Percentiles rank a stretch among this genome's conserved stretches.
Conservation (phyloP, 2,888 invertebrate species). For the Biston betularia region DNA sequence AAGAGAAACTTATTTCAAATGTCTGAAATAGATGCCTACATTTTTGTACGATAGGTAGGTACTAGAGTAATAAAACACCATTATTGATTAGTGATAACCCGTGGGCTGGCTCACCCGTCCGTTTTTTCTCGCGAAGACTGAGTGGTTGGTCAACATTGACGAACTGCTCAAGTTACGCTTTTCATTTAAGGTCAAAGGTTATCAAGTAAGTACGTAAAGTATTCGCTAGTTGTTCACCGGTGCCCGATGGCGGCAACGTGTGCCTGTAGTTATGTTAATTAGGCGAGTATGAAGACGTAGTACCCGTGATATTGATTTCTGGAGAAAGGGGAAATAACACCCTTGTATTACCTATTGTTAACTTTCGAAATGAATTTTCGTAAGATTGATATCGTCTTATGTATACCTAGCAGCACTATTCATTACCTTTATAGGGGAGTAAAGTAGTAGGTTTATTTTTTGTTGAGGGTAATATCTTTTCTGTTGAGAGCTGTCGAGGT, state of each 20-base stretch:
- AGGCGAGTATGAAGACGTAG: conserved; percentile 35
- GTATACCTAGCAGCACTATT: background rate
- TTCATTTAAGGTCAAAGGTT: conserved; percentile 37
- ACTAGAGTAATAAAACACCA: conserved; percentile 9
- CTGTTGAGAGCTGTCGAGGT: too few relatives aligned
- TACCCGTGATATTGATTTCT: conserved; percentile 39
- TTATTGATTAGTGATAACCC: conserved; percentile 30
- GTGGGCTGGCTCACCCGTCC: conserved; percentile 20
- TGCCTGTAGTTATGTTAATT: conserved; percentile 34
- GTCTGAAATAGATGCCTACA: background rate
- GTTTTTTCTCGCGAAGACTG: conserved; percentile 34
- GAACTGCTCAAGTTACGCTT: conserved; percentile 40
- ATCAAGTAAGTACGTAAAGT: conserved; percentile 15
- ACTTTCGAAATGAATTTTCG: conserved; percentile 8
- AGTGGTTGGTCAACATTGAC: conserved; percentile 43
- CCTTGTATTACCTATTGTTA: conserved; percentile 24
- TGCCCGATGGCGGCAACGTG: conserved; percentile 18
- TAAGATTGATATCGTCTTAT: background rate
- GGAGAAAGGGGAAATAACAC: conserved; percentile 37
- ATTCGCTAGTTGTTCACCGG: conserved; percentile 16
- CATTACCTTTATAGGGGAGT: too few relatives aligned
- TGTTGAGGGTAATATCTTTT: too few relatives aligned
- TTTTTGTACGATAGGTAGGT: background rate
- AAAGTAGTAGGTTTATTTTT: too few relatives aligned
- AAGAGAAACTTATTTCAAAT: too few relatives aligned